Conservation (phyloP, 2,113 vertebrate genomes). For the Rissa tridactyla region DNA sequence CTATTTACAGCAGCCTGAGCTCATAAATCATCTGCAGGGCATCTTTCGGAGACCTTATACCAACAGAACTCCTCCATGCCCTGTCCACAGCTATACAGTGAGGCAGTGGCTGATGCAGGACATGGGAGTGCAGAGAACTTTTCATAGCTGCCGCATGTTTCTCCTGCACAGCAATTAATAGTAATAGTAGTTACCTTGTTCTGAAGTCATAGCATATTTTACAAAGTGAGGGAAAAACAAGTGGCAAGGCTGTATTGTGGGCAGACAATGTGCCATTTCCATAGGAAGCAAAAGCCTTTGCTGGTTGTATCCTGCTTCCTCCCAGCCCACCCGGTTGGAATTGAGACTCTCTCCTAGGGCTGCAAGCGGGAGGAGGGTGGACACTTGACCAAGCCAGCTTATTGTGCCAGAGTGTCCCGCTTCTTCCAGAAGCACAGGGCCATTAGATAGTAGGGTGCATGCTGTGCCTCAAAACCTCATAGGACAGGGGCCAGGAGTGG, state of each 20-base stretch:
- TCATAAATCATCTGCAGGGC: neutral
- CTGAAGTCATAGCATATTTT: neutral
- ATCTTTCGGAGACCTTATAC: neutral
- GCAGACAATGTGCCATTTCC: neutral
- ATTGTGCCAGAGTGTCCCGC: neutral
- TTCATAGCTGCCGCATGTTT: neutral
- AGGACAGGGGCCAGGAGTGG: neutral
- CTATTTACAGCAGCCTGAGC: neutral
- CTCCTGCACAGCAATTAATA: neutral
- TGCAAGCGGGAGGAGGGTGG: neutral
- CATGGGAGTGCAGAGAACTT: neutral
- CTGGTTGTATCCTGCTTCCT: neutral
- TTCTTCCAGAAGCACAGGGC: neutral
- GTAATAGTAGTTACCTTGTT: neutral
- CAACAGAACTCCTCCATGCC: neutral
- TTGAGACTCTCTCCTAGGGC: neutral
- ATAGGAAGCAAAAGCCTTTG: neutral
- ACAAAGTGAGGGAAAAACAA: neutral
- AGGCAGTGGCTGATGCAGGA: neutral
- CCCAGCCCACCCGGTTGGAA: neutral
- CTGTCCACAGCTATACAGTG: accelerated
- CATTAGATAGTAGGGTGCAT: neutral
- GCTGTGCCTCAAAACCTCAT: neutral
- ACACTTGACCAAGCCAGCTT: accelerated
- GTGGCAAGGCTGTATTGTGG: neutral